Evolutionary conservation across 1,140 invertebrate genomes (phyloP), one percentile per base, ranked within the genome.

Genomic region (Centruroides sculpturatus): DNA sequence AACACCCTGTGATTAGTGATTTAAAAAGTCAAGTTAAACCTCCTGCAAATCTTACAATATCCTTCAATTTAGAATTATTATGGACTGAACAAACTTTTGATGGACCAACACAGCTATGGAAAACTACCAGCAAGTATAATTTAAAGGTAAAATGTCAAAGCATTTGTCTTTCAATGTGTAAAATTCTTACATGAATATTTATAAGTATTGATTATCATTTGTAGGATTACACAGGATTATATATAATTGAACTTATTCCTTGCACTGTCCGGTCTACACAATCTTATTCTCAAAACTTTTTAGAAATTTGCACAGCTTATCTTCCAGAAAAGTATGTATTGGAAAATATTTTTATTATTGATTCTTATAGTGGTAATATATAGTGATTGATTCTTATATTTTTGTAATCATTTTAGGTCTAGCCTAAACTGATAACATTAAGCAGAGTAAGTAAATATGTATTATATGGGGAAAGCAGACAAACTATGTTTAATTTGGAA

Each of bases 51-150:
- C 60, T 74, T 35, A 65, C 69, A 49, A 65, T 73, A 4, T 66
- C 66, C 36, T 77, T 77, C 69, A 69, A 73, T 58, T 69, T 79
- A 23, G 69, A 72, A 49, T 66, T 76, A 1, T 23, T 77, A 8
- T 78, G 76, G 76, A 72, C 69, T 59, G 73, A 77, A 61, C 69
- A 72, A 46, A 76, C 76, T 12, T 76, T 73, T 70, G 76, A 77
- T 64, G 73, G 74, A 46, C 75, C 76, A 10, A 69, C 72, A 50
- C 77, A 79, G 63, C 67, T 74, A 35, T 79, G 77, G 77, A 70
- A 70, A 66, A 76, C 77, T 13, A 75, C 70, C 8, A 75, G 72
- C 61, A 64, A 71, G 11, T 76, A 71, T 65, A 76, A 69, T 63
- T 47, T 63, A 35, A 63, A 59, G 49, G 62, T 63, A 13, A 60